Conservation (phyloP, 2,888 invertebrate species). For the Ypsolopha sequella region DNA sequence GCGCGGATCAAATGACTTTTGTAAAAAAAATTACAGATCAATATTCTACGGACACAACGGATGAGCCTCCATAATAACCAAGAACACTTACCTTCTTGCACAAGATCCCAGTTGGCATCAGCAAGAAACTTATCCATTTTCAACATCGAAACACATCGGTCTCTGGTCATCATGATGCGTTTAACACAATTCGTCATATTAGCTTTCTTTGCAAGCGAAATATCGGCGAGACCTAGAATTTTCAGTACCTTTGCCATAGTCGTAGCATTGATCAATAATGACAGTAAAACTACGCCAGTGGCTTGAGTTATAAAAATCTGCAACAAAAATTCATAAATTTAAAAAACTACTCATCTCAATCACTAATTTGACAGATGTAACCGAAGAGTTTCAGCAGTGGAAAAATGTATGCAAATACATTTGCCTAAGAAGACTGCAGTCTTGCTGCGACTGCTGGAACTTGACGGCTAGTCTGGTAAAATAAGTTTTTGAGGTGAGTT, state of each 20-base stretch:
- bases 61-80: too few species aligned
- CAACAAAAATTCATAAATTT: conserved; percentile 1
- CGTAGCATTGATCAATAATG: conserved; percentile 70
- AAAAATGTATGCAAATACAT: too few species aligned
- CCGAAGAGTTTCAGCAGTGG: too few species aligned
- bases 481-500: too few species aligned
- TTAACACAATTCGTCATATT: conserved; percentile 70
- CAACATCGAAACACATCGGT: conserved; percentile 64
- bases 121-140: conserved; percentile 75
- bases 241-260: conserved; percentile 62
- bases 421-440: too few species aligned
- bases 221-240: conserved; percentile 59
- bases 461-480: too few species aligned
- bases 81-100: conserved; percentile 38
- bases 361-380: too few species aligned
- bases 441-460: too few species aligned
- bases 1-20: too few species aligned
- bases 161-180: conserved; percentile 53
- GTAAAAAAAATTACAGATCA: too few species aligned
- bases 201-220: conserved; percentile 62
- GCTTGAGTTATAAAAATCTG: conserved; percentile 68
- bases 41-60: too few species aligned
- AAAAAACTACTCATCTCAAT: too few species aligned
- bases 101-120: conserved; percentile 74
- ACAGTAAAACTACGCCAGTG: conserved; percentile 68